Evolutionary conservation across 2,113 vertebrate genomes (phyloP).

Genomic region (Trichomycterus rosablanca): DNA sequence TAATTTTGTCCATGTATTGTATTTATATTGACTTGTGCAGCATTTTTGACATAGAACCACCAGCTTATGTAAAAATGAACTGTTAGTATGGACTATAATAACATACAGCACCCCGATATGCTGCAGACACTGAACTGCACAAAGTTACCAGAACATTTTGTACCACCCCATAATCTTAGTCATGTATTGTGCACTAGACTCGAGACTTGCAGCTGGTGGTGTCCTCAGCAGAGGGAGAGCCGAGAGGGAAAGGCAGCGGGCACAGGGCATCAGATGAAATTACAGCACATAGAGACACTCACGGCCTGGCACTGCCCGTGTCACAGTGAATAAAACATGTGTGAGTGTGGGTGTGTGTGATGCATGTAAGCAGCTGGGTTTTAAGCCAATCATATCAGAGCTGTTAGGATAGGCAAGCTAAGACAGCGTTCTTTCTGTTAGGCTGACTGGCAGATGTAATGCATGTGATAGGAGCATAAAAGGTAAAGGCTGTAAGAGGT

Average conservation of each 20-base stretch:
- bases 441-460: not conserved
- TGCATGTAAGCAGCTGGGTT: constrained; percentile 3
- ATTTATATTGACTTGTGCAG: no score
- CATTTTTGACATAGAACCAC: no score
- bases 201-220: constrained; percentile 21
- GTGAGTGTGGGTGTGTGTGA: not conserved
- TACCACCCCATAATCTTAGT: no score
- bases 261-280: constrained; percentile 69
- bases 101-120: no score
- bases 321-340: constrained; percentile 68
- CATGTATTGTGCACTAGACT: no score
- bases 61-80: no score
- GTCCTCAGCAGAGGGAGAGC: constrained; percentile 51
- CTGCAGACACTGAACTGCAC: no score
- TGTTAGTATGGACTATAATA: no score
- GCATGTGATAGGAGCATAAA: not conserved
- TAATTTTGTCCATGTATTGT: no score
- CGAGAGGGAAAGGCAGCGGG: constrained; percentile 47
- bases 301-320: constrained; percentile 63
- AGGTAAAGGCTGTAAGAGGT: not conserved
- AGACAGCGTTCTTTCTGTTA: not conserved
- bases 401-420: not conserved
- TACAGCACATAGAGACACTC: constrained; percentile 61
- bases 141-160: no score
- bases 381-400: not conserved